Base-by-base conservation (phyloP, 2,113 vertebrate species). In the Abramis brama region DNA sequence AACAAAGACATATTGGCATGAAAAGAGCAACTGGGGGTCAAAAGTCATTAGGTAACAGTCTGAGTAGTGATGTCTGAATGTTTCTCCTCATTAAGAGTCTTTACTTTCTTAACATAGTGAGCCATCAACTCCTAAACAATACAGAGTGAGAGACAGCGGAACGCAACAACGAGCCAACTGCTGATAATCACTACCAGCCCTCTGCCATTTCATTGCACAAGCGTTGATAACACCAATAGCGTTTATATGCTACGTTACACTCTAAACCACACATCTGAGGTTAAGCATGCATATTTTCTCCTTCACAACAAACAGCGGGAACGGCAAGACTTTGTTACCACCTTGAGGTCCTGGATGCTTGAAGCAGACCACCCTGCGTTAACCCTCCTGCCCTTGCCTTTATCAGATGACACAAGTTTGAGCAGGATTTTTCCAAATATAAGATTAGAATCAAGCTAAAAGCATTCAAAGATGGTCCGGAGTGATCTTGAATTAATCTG, bases 1-100 rank as follows among this genome's bases (percentile, higher is more conserved):
- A 45, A 64, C n/a, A 25, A 13, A 80, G 8, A 45, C 13, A 25
- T 36, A 45, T 10, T 27, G 23, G 59, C 36, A 80, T 19, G 11
- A 47, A 25, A 45, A 80, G 36, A 81, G 8, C 39, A 81, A 7
- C 57, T 64, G 5, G 0, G 17, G n/a, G 82, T 23, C 57, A 60
- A 76, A 60, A 36, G 52, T 45, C 66, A 87, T 85, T 87, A 87
- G 70, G 62, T 82, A 84, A 85, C 57, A 66, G 83, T 52, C 62
- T 64, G 55, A 27, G 25, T 43, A 21, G 70, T 71, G 83, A 76
- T 68, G 43, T 66, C 85, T 86, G 15, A 66, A 39, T 81, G 47
- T 86, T 79, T 76, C 84, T 80, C 36, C 77, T 84, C n/a, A 57
- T 15, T 11, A 15, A 55, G 82, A 75, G 33, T 11, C 25, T 60